Percentiles rank a stretch among this genome's conserved stretches.
Conservation (phyloP, 2,888 invertebrate genomes). For the Drosophila peninsularis region DNA sequence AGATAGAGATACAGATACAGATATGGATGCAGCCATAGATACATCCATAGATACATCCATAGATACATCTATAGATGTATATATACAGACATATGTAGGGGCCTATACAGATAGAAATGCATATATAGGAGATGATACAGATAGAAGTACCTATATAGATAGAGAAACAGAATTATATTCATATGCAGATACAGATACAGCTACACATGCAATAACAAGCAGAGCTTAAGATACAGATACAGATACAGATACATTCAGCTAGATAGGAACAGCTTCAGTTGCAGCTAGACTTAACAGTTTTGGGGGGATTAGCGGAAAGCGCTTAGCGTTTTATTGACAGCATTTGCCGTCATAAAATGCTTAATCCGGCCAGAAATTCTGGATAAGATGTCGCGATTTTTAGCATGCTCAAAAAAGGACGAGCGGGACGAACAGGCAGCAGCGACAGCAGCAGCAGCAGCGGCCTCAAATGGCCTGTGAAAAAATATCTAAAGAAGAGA, state of each 20-base stretch:
- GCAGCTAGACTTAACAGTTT: constrained; percentile 18
- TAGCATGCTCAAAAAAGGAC: constrained; percentile 64
- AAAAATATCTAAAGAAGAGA: constrained; percentile 42
- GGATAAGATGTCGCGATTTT: constrained; percentile 66
- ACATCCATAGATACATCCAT: neutral
- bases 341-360: constrained; percentile 53
- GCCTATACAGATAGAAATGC: neutral
- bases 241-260: neutral
- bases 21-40: neutral
- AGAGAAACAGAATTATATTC: neutral
- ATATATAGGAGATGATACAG: neutral
- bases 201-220: neutral
- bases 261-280: neutral
- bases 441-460: constrained; percentile 12
- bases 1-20: constrained; percentile 1
- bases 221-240: neutral
- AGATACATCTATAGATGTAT: neutral
- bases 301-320: constrained; percentile 61
- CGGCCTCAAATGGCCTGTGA: constrained; percentile 62
- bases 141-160: neutral
- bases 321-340: constrained; percentile 75
- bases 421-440: constrained; percentile 16
- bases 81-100: neutral
- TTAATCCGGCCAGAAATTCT: constrained; percentile 69
- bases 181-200: constrained; percentile 1